Conservation (phyloP, 2,888 invertebrate genomes). For the Crioceris asparagi region DNA sequence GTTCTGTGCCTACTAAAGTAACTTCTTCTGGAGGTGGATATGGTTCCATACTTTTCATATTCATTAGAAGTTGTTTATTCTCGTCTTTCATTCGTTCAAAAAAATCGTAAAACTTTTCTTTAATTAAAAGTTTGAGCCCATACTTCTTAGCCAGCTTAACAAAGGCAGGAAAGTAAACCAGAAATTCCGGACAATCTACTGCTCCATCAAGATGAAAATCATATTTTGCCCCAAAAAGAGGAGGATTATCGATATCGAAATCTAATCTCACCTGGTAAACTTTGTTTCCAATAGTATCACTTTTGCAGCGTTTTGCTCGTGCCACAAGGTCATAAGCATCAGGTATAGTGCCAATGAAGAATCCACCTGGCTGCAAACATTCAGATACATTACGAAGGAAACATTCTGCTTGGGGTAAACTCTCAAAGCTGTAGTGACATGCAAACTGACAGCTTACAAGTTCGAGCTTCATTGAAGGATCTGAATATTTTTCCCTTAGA, state of each 20-base stretch:
- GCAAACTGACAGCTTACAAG: constrained; percentile 96
- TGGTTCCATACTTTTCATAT: constrained; percentile 72
- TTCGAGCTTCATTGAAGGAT: constrained; percentile 72
- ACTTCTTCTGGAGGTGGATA: constrained; percentile 54
- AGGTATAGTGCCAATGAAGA: constrained; percentile 94
- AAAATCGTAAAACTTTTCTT: constrained; percentile 69
- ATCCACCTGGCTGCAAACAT: constrained; percentile 80
- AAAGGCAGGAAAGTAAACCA: constrained; percentile 86
- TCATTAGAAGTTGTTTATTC: constrained; percentile 52
- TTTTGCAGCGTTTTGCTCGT: constrained; percentile 47
- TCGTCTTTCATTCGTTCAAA: constrained; percentile 54
- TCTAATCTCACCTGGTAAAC: constrained; percentile 65
- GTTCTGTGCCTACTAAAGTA: constrained; percentile 47
- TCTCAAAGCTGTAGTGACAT: constrained; percentile 94
- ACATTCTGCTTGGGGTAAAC: constrained; percentile 74
- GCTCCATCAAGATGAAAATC: constrained; percentile 92
- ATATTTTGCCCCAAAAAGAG: constrained; percentile 92
- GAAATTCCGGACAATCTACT: constrained; percentile 97
- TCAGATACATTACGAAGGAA: constrained; percentile 91
- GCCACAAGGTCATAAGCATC: constrained; percentile 87
- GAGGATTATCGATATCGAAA: constrained; percentile 51
- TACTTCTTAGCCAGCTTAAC: constrained; percentile 60
- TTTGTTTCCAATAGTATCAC: constrained; percentile 63
- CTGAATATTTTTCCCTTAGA: constrained; percentile 63
- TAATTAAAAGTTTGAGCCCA: constrained; percentile 57